Evolutionary conservation across 2,888 invertebrate genomes (phyloP), one percentile per base, ranked within the genome.

Genomic region (Mylabris sibirica): DNA sequence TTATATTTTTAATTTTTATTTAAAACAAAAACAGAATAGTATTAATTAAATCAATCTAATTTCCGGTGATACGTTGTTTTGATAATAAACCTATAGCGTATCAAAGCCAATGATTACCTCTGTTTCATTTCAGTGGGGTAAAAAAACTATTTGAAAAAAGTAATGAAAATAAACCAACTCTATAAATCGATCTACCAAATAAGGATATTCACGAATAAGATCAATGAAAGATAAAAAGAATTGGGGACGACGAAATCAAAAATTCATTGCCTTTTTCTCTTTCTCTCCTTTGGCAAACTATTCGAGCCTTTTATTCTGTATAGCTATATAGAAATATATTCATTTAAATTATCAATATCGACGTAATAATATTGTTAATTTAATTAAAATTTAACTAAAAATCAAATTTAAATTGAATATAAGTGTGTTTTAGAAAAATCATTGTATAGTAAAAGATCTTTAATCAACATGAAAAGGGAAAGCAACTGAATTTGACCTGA

Each of bases 381-480:
- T 35, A 35, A 35, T 11, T 35, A 11, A 35, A 35, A 3, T 35
- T 12, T 11, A 35, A 11, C n/a, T n/a, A n/a, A 11, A 11, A 35
- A 35, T 35, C 11, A 35, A 35, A 35, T 11, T 11, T 35, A 9
- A 11, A 35, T 35, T 30, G 30, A 30, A 30, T 30, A 30, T 30
- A 30, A 30, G 3, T 30, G 30, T 6, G 8, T 30, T 30, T 30
- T 30, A 30, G 30, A 30, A 30, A 3, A 35, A 72, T 69, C 72
- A 66, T 74, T 70, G 72, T 73, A 69, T 68, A 69, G 68, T 73
- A 69, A 67, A 71, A 38, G 3, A 72, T 71, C 71, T 70, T 72
- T 74, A 73, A 75, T 75, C 73, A 75, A 72, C 71, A 73, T 75
- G 67, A 72, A 72, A 73, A 72, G 71, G 71, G 68, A 72, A 70